These are phyloP conservation scores for Xenotilapia flavipinnis DNA, from an alignment of 2,113 vertebrate genomes.

Conservation along the genomic window DNA sequence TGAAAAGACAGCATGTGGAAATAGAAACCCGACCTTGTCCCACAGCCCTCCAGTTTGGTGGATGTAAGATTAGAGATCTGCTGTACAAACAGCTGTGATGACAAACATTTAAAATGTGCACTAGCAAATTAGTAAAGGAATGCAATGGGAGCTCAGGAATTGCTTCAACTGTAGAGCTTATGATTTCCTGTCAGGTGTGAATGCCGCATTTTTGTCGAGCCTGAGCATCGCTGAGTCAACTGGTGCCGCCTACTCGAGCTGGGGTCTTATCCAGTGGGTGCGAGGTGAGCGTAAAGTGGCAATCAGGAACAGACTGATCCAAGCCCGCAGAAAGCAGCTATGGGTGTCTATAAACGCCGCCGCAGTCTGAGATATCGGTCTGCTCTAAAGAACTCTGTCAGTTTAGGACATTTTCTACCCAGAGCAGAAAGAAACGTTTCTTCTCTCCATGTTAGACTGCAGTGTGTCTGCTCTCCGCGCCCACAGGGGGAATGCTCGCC, in stretches of 20 bases:
- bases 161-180: neutral
- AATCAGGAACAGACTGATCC: neutral
- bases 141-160: neutral
- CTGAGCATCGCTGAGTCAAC: conserved; percentile 11
- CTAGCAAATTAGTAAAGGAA: neutral
- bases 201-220: conserved; percentile 1
- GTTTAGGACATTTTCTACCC: neutral
- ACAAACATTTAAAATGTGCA: neutral
- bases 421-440: neutral
- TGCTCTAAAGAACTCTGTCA: neutral
- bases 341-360: neutral
- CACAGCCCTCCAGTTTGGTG: neutral
- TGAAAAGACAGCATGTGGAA: neutral
- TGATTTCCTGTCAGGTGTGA: neutral
- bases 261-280: neutral
- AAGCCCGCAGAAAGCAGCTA: neutral
- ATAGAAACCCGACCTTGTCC: neutral
- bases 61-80: neutral
- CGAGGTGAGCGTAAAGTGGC: neutral
- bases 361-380: neutral
- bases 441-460: neutral
- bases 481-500: neutral
- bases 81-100: neutral
- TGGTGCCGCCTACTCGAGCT: conserved; percentile 37
- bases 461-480: neutral